These are phyloP conservation scores for Eupristina koningsbergeri DNA, from an alignment of 1,140 invertebrate species.

Conservation along the genomic window DNA sequence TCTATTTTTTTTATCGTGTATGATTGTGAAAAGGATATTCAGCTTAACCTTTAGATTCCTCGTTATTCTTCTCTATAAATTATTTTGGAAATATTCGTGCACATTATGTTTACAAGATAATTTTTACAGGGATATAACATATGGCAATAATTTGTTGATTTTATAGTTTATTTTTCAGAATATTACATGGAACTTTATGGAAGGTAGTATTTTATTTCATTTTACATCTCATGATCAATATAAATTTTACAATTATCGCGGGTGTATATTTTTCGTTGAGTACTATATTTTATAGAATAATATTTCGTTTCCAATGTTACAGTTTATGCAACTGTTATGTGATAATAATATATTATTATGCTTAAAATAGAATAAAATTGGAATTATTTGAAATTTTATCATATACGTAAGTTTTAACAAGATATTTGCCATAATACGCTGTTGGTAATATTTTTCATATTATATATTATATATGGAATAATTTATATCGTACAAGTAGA, in stretches of 20 bases:
- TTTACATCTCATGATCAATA: neutral
- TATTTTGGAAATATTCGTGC: neutral
- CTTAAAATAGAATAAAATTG: neutral
- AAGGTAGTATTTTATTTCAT: neutral
- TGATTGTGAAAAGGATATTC: too few species aligned
- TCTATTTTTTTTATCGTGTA: too few species aligned
- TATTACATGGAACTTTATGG: neutral
- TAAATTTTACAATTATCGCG: neutral
- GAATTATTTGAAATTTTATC: neutral
- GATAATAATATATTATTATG: neutral
- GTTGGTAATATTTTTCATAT: too few species aligned
- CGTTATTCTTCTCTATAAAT: neutral
- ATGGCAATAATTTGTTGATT: neutral
- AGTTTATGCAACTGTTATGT: neutral
- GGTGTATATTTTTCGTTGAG: neutral
- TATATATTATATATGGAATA: too few species aligned
- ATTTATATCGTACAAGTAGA: too few species aligned
- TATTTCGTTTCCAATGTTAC: neutral
- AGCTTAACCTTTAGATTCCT: neutral
- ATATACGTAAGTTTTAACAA: too few species aligned
- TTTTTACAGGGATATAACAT: neutral
- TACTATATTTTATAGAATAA: neutral
- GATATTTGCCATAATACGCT: too few species aligned
- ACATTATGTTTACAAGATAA: neutral
- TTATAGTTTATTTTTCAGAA: neutral